Evolutionary conservation across 2,888 invertebrate genomes (phyloP).

Genomic region (Corbicula japonica): DNA sequence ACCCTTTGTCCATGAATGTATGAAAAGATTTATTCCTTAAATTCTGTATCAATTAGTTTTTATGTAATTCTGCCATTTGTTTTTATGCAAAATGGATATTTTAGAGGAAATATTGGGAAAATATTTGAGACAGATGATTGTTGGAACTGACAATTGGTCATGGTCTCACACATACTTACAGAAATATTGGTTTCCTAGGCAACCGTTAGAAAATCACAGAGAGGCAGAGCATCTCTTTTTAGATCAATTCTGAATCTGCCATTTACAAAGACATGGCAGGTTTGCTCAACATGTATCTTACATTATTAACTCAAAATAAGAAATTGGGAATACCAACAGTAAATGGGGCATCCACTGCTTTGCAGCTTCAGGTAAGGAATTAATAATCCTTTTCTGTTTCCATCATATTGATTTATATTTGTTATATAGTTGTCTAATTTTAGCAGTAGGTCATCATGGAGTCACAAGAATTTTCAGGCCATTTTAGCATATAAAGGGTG

Average conservation of each 20-base stretch:
- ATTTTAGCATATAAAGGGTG: no score
- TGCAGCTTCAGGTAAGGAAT: constrained; percentile 72
- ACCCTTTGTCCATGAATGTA: no score
- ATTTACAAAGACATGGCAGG: constrained; percentile 70
- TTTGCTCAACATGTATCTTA: constrained; percentile 77
- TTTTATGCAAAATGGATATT: no score
- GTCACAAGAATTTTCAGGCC: no score
- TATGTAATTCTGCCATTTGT: no score
- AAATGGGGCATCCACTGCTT: constrained; percentile 62
- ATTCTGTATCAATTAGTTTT: no score
- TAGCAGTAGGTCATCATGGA: constrained; percentile 27
- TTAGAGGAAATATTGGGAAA: constrained; percentile 61
- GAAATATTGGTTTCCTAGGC: constrained; percentile 73
- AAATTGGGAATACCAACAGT: constrained; percentile 68
- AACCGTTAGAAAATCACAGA: constrained; percentile 74
- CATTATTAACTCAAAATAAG: constrained; percentile 74
- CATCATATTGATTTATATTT: constrained; percentile 7
- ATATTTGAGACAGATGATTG: constrained; percentile 60
- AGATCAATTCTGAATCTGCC: constrained; percentile 66
- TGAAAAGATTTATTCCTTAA: no score
- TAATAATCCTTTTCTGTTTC: constrained; percentile 1
- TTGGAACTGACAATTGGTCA: constrained; percentile 59
- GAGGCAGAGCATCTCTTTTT: constrained; percentile 63
- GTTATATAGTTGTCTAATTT: constrained; percentile 32
- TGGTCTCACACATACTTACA: constrained; percentile 64